A percentile compares a stretch with the other conserved stretches of the same genome.
phyloP scores from a whole-genome alignment of 2,888 invertebrate genomes.

The Lymantria monacha region DNA sequence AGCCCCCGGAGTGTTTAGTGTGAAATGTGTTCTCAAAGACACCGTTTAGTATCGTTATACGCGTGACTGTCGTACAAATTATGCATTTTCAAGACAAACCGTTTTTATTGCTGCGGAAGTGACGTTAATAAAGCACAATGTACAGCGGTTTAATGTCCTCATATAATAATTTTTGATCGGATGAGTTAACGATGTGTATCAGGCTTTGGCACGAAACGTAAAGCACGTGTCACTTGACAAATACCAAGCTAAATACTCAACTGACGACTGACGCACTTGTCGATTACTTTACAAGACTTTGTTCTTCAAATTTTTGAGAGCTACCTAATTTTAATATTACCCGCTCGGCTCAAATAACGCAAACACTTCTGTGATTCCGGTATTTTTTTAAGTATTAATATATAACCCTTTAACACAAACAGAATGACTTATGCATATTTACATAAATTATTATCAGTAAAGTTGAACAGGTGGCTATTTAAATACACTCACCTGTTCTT shows the following conservation, averaged over 20 bases:
- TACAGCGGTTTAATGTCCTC: constrained; percentile 75
- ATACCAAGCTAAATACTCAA: constrained; percentile 12
- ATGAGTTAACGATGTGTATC: constrained; percentile 64
- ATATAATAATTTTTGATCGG: constrained; percentile 74
- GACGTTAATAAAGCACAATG: constrained; percentile 79
- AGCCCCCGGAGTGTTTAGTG: constrained; percentile 73
- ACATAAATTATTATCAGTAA: no score
- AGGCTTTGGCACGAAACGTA: constrained; percentile 53
- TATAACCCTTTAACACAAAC: no score
- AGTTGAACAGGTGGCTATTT: no score
- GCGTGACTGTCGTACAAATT: constrained; percentile 80
- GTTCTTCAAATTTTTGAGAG: constrained; percentile 29
- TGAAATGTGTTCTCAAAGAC: constrained; percentile 80
- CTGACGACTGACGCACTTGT: constrained; percentile 20
- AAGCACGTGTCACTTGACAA: constrained; percentile 30
- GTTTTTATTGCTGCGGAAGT: constrained; percentile 79
- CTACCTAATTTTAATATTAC: constrained; percentile 23
- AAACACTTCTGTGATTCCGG: constrained; percentile 24
- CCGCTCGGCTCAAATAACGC: constrained; percentile 27
- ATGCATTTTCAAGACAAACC: constrained; percentile 78
- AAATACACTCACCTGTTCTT: no score
- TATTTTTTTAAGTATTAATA: no score
- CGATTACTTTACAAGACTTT: constrained; percentile 23
- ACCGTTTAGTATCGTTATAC: constrained; percentile 79
- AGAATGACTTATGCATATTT: no score